phyloP scores from a whole-genome alignment of 2,888 invertebrate species.

The Norana najaformis region DNA sequence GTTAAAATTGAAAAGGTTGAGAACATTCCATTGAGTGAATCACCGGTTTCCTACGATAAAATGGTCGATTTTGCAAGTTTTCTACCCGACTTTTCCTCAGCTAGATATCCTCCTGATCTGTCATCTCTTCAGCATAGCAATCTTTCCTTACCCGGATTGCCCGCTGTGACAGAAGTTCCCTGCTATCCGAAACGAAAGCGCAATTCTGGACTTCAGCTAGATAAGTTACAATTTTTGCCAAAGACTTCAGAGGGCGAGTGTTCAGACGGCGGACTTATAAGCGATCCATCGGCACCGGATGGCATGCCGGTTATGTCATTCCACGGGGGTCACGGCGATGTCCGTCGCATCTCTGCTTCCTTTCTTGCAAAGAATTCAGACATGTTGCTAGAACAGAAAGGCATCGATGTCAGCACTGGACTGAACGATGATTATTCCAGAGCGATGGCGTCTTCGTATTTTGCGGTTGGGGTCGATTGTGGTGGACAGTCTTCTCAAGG shows the following conservation, averaged over 20 bases:
- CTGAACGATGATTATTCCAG: neutral
- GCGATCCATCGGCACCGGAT: neutral
- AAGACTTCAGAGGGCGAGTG: conserved; percentile 2
- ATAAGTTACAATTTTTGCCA: neutral
- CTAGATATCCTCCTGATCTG: neutral
- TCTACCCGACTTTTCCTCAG: conserved; percentile 18
- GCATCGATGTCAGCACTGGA: neutral
- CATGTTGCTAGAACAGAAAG: neutral
- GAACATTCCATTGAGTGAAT: neutral
- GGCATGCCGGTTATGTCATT: neutral
- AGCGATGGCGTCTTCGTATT: neutral
- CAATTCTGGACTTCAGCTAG: neutral
- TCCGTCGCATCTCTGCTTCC: neutral
- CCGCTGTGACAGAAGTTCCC: neutral
- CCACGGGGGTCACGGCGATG: neutral
- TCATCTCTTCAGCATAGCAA: neutral
- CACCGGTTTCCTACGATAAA: neutral
- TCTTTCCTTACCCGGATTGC: conserved; percentile 9
- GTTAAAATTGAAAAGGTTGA: conserved; percentile 23
- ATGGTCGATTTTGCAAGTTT: conserved; percentile 23
- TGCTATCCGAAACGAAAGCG: conserved; percentile 7
- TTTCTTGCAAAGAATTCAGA: neutral
- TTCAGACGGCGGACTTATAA: neutral
- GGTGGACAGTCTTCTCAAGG: neutral
- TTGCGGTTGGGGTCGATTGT: conserved; percentile 10